Evolutionary conservation across 2,797 vertebrate genomes (phyloP), one percentile per base, ranked within the genome.

Genomic region (Ataeniobius toweri): DNA sequence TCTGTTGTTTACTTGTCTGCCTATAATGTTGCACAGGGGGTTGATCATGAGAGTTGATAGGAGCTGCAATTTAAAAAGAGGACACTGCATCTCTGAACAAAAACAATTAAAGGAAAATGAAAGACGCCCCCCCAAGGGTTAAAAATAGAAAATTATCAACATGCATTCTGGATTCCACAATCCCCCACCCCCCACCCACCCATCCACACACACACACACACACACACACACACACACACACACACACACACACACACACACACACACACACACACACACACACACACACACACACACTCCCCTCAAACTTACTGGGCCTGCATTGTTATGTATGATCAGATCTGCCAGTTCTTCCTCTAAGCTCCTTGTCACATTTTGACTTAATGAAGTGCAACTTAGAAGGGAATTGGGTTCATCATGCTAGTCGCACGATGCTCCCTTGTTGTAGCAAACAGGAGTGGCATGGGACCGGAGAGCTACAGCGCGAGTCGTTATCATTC

Each of bases 311-410:
- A 96, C 96, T 95, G 97, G 95, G 97, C 95, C 92, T 93, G 93
- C 96, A 97, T 98, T 97, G 98, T 97, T 98, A 98, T 97, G 97
- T 98, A 97, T 93, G 98, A 99, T 99, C 97, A 96, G 97, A 99
- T 99, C 98, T 99, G 96, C 97, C 96, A 98, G 97, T 98, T 97
- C 97, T 96, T 99, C 94, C 97, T 99, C 98, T 98, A 98, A 99
- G 98, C 98, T 99, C 98, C 98, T 99, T 99, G 98, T 99, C 98
- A 99, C 98, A 99, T 99, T 99, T 98, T 99, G 98, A 99, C 98
- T 99, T 99, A 99, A 99, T 99, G 98, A 99, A 99, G 98, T 99
- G 98, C 98, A 99, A 99, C 98, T 99, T 98, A 97, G 98, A 96
- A 97, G 98, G 98, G 98, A 98, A 99, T 98, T 98, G 97, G 98